phyloP scores from a whole-genome alignment of 1,140 invertebrate species.

The Mycetomoellerius zeteki region DNA sequence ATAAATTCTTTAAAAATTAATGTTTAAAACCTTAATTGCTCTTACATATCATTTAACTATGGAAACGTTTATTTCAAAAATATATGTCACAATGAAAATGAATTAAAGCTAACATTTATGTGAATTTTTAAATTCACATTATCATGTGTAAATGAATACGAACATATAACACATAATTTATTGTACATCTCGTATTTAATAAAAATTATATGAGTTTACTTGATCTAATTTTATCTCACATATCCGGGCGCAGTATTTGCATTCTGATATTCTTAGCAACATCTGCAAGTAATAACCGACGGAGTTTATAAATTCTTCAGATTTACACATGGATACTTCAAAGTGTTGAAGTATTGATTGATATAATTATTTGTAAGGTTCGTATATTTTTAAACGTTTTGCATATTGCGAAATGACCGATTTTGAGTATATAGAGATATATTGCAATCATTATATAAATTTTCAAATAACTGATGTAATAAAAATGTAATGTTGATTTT shows the following conservation, averaged over 20 bases:
- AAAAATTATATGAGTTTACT: conserved; percentile 29
- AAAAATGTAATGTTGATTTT: neutral
- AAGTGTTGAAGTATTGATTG: conserved; percentile 13
- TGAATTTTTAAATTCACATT: neutral
- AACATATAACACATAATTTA: conserved; percentile 32
- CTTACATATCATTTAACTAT: neutral
- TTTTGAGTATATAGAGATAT: no score
- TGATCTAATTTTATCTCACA: conserved; percentile 41
- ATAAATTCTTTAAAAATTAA: neutral
- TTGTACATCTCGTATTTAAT: conserved; percentile 25
- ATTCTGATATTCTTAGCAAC: conserved; percentile 46
- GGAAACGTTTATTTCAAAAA: neutral
- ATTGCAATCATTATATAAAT: neutral
- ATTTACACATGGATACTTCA: conserved; percentile 20
- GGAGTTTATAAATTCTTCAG: conserved; percentile 42
- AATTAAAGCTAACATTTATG: conserved; percentile 27
- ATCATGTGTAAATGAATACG: neutral
- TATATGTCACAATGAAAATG: neutral
- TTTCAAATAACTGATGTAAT: neutral
- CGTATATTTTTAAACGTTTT: neutral
- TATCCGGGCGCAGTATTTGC: conserved; percentile 20
- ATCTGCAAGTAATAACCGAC: conserved; percentile 50
- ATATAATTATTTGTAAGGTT: neutral
- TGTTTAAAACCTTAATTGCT: neutral
- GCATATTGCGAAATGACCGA: neutral